Percentiles rank a stretch among this genome's conserved stretches.
These are phyloP conservation scores for Habropoda laboriosa DNA, from an alignment of 1,140 invertebrate genomes.

Conservation along the genomic window DNA sequence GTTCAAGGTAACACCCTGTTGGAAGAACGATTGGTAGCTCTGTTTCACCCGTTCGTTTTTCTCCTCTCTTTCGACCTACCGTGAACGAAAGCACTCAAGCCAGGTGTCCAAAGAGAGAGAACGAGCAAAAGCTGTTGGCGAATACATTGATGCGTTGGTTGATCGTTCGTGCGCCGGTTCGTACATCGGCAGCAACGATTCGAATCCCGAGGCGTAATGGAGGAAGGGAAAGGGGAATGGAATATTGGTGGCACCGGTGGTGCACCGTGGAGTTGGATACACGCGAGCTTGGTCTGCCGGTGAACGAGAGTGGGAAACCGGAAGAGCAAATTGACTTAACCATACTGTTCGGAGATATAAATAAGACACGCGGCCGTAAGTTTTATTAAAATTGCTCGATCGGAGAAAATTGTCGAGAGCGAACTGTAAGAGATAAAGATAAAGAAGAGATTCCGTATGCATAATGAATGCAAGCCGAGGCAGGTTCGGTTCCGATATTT, in stretches of 20 bases:
- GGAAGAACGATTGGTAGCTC: too few relatives aligned
- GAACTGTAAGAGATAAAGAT: conserved; percentile 12
- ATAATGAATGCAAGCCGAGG: conserved; percentile 27
- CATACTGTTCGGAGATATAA: conserved; percentile 33
- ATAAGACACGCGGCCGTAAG: conserved; percentile 19
- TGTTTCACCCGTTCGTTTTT: background rate
- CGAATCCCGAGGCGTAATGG: conserved; percentile 11
- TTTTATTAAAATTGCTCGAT: conserved; percentile 36
- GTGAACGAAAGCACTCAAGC: too few relatives aligned
- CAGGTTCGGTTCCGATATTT: conserved; percentile 11
- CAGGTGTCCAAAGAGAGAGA: conserved; percentile 36
- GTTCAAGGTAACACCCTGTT: too few relatives aligned
- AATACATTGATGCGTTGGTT: background rate
- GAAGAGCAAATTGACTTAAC: conserved; percentile 42
- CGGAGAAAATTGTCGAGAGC: conserved; percentile 21
- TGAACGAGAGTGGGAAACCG: conserved; percentile 13
- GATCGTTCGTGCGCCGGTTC: conserved; percentile 6
- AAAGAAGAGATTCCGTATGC: conserved; percentile 26
- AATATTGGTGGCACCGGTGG: conserved; percentile 5
- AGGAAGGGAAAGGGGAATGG: background rate
- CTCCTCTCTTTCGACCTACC: conserved; percentile 33
- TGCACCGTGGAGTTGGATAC: background rate
- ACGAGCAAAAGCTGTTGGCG: conserved; percentile 2
- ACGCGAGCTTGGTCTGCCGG: background rate
- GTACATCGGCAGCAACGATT: background rate